Conservation (phyloP, 2,113 vertebrate genomes). For the Pseudolaguvia tuberculata region DNA sequence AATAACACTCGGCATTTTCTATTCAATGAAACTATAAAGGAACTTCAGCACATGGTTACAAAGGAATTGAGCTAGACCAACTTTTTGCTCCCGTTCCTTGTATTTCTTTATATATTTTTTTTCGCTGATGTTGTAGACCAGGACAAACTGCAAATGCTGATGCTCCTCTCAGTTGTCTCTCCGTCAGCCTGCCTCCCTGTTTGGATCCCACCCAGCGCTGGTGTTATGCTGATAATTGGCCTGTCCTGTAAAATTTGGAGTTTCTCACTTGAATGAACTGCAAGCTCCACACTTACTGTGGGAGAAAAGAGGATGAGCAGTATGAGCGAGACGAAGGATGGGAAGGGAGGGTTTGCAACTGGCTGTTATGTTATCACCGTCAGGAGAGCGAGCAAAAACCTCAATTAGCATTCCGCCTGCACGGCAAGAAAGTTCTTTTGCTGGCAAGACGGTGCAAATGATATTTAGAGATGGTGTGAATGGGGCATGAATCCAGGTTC, state of each 20-base stretch:
- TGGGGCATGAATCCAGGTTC: conserved; percentile 42
- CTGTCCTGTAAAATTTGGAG: conserved; percentile 58
- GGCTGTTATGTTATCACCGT: conserved; percentile 55
- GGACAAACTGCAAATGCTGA: conserved; percentile 45
- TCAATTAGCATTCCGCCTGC: conserved; percentile 56
- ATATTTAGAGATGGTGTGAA: conserved; percentile 56
- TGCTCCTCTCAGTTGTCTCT: conserved; percentile 34
- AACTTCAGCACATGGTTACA: too few relatives aligned
- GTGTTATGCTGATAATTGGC: conserved; percentile 67
- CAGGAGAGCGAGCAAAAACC: conserved; percentile 51
- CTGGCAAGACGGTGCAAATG: conserved; percentile 55
- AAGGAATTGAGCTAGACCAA: too few relatives aligned
- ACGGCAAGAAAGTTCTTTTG: conserved; percentile 53
- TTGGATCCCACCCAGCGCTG: conserved; percentile 60
- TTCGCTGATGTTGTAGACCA: conserved; percentile 50
- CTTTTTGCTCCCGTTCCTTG: too few relatives aligned
- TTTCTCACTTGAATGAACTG: conserved; percentile 61
- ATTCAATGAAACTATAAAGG: too few relatives aligned
- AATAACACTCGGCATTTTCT: too few relatives aligned
- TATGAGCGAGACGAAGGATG: conserved; percentile 24
- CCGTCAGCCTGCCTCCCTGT: conserved; percentile 42
- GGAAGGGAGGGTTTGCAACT: conserved; percentile 34
- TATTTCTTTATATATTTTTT: conserved; percentile 31
- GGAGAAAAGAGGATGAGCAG: conserved; percentile 43
- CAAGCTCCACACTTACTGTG: conserved; percentile 50